Base-by-base conservation (phyloP, 2,797 vertebrate genomes). In the Micrastur ruficollis region DNA sequence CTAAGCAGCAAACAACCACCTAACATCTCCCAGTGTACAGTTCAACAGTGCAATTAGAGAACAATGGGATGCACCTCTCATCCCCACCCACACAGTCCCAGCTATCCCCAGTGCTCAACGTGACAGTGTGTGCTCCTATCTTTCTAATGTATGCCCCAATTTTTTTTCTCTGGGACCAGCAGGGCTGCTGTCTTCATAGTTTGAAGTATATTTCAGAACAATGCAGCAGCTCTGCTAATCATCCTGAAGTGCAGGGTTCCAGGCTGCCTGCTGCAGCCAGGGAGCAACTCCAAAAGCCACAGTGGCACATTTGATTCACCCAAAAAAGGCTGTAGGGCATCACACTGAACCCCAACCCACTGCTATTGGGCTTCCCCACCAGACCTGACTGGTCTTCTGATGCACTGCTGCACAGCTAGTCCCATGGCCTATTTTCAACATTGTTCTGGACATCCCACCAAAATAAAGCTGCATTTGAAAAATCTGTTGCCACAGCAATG, bases 21-120 rank as follows among this genome's bases (percentile, higher is more conserved):
- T 20, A 62, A 21, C 3, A 47, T 5, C 38, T 72, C 65, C 16
- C 17, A 22, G n/a, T 7, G 31, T 40, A 25, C 56, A 29, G 36
- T 44, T 53, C 44, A 63, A 29, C 40, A 38, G 25, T 10, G 34
- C 44, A 25, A 36, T 21, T 10, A n/a, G 14, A 71, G 63, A 86
- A 80, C 29, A 49, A 34, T 1, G 2, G 29, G 58, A n/a, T 16
- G 20, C 20, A 61, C 44, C 32, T 70, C 62, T 68, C 59, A 25
- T 11, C 13, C 20, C 14, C 55, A 49, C 12, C 14, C 70, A 34
- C 2, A 1, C 12, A 13, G 36, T 11, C 26, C 55, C 34, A 74
- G 61, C 26, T 49, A 31, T 3, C 38, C 38, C 36, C 63, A 8
- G 44, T 25, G 19, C 22, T 52, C 56, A 68, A 1, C 0, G 0